Evolutionary conservation across 1,140 invertebrate genomes (phyloP), one percentile per base, ranked within the genome.

Genomic region (Drosophila jambulina): DNA sequence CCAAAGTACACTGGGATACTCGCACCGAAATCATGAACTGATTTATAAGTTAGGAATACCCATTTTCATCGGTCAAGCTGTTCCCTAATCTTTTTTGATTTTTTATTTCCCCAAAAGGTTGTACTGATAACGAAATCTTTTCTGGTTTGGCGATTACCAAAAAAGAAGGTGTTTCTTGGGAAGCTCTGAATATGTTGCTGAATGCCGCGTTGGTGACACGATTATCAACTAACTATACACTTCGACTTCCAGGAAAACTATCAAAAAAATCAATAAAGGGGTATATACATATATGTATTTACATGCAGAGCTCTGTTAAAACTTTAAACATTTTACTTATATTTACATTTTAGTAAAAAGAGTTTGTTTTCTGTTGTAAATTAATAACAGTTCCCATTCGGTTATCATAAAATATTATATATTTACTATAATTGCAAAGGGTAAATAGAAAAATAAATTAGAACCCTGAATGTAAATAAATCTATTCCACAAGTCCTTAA

Each of bases 31-130:
- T 32, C 27, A 23, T 40, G 34, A 69, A 45, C 69, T 71, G 67
- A 72, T 71, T 71, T 71, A 29, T 21, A 13, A n/a, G 19, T 23
- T 7, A 19, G 38, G 48, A 70, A 70, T 43, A 36, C 17, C 61
- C 61, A 69, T 43, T 34, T 34, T 10, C 21, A 21, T 25, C 17
- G 34, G 9, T 25, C 6, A 29, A n/a, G 45, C 9, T 2, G 1
- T 17, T 25, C 9, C 4, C 7, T 48, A 49, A 72, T 70, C 69
- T 58, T 17, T 17, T 27, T 29, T 49, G 29, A 48, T 42, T 71
- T 57, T 34, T 67, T 48, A 23, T 71, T 72, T 13, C 27, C 51
- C 36, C 40, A 71, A 42, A 48, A 36, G 10, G 4, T 23, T 23
- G 2, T 29, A 10, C 21, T 58, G 69, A 71, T 71, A 70, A 59